A percentile compares a stretch with the other conserved stretches of the same genome.
These are phyloP conservation scores for Eciton burchellii DNA, from an alignment of 1,140 invertebrate species.

Conservation along the genomic window DNA sequence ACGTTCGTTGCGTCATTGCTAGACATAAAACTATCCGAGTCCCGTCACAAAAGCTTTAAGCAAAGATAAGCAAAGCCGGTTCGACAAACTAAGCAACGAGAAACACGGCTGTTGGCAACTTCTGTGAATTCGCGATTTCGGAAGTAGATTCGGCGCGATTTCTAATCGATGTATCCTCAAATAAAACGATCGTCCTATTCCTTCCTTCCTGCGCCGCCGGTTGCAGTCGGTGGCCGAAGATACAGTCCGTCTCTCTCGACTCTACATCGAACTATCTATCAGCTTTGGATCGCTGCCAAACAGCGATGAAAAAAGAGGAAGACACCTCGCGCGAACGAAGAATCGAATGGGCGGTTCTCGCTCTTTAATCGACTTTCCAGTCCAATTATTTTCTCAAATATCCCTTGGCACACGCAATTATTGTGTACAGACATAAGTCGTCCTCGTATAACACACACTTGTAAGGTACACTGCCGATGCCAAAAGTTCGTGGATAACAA, in stretches of 20 bases:
- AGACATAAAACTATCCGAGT: too few relatives aligned
- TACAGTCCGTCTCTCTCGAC: conserved; percentile 2
- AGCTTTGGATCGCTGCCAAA: conserved; percentile 55
- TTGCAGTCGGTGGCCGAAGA: conserved; percentile 52
- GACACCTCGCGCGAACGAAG: conserved; percentile 14
- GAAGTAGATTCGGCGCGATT: conserved; percentile 47
- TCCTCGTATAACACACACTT: not conserved
- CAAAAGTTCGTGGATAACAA: too few relatives aligned
- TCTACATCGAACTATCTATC: conserved; percentile 65
- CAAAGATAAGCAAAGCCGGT: not conserved
- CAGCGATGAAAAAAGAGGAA: conserved; percentile 47
- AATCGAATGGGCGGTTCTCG: not conserved
- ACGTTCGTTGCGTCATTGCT: too few relatives aligned
- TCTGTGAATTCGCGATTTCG: conserved; percentile 46
- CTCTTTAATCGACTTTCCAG: not conserved
- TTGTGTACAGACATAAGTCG: not conserved
- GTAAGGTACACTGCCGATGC: not conserved
- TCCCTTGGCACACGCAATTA: not conserved
- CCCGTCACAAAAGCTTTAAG: not conserved
- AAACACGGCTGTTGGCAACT: not conserved
- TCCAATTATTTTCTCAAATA: not conserved
- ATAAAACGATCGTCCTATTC: conserved; percentile 62
- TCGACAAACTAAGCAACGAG: not conserved
- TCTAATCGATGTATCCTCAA: conserved; percentile 60
- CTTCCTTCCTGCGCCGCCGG: too few relatives aligned